Base-by-base conservation (phyloP, 2,113 vertebrate species). In the Athene cunicularia region DNA sequence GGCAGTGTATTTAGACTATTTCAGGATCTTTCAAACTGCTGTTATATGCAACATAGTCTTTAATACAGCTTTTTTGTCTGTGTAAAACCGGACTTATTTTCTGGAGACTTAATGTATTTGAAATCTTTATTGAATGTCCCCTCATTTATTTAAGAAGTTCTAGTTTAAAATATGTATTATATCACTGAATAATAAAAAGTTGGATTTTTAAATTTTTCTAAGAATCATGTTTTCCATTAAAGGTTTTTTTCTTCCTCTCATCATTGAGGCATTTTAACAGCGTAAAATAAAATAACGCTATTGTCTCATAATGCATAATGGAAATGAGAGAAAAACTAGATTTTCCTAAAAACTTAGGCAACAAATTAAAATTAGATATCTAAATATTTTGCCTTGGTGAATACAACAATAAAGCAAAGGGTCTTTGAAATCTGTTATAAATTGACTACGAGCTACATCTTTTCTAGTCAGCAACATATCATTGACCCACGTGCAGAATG, bases 1-100 rank as follows among this genome's bases (percentile, higher is more conserved):
- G 50, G 60, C 60, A 90, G 32, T 74, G 53, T 56, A 82, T 91
- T 80, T 93, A 67, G 81, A 95, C 82, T 63, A 94, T 84, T 93
- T 84, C 53, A 88, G 30, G 12, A 70, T 62, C 50, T 91, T 88
- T 52, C 39, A 74, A 71, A 83, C 9, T 67, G 20, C 43, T 22
- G 64, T 80, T 35, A 39, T 90, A 63, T 60, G 33, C 14, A 83
- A 58, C 20, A 39, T 30, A 84, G 30, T 62, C 43, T 75, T 93
- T 72, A 86, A 28, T 39, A 80, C 7, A 74, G 12, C 4, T 81
- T 67, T 67, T 83, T 50, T 84, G 3, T 70, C 55, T 77, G 5
- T 50, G 24, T 23, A 71, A 73, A 14, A 63, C 8, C 3, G 14
- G 9, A 35, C 12, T 19, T 41, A 24, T 53, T 90, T 52, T 72